Conservation (phyloP, 2,797 vertebrate genomes). For the Telmatherina bonti region DNA sequence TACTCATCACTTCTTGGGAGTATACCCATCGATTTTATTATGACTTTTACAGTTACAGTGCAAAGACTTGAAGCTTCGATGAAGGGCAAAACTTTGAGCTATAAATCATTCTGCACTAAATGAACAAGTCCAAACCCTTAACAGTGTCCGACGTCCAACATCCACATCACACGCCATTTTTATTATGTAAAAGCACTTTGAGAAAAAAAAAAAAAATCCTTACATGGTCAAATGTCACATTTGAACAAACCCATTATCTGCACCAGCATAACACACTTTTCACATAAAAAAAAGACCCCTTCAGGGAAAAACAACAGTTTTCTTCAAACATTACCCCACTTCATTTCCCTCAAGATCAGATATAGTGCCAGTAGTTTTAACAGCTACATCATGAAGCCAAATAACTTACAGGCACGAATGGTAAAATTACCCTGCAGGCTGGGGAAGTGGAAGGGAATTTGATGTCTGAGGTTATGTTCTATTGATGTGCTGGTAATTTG, state of each 20-base stretch:
- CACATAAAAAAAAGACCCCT: conserved; percentile 47
- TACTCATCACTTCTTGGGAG: too few relatives aligned
- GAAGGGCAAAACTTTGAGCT: not conserved
- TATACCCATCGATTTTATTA: not conserved
- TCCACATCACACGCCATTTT: not conserved
- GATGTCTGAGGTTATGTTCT: conserved; percentile 58
- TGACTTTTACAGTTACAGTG: not conserved
- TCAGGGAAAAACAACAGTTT: conserved; percentile 52
- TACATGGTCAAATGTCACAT: conserved; percentile 26
- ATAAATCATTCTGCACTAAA: conserved; percentile 6
- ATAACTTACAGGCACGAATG: conserved; percentile 60
- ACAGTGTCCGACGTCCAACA: not conserved
- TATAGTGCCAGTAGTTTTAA: conserved; percentile 59
- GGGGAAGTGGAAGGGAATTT: conserved; percentile 50
- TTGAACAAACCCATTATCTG: conserved; percentile 57
- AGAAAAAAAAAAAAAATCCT: conserved; percentile 5
- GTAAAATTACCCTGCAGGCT: conserved; percentile 54
- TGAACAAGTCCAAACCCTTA: not conserved
- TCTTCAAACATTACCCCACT: conserved; percentile 50
- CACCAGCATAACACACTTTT: conserved; percentile 52
- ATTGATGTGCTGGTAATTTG: conserved; percentile 71
- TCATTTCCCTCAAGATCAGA: conserved; percentile 56
- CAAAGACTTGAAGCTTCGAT: not conserved
- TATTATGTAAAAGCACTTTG: not conserved
- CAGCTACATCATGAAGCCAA: conserved; percentile 58